Evolutionary conservation across 2,888 invertebrate species (phyloP), one percentile per base, ranked within the genome.

Genomic region (Erebia palarica): DNA sequence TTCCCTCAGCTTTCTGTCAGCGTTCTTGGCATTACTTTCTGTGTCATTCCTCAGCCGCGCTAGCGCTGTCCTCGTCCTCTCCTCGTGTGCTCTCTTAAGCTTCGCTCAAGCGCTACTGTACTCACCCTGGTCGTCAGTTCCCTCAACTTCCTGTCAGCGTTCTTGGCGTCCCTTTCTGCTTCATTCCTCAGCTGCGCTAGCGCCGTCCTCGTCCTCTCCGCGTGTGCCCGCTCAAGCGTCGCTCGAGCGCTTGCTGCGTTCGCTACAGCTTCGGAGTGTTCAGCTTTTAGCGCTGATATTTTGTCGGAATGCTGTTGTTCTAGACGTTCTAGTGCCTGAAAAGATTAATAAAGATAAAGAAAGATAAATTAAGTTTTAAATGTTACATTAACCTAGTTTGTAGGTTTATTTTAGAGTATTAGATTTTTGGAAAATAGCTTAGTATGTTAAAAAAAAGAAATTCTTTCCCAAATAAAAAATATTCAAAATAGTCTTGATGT

Each of bases 1-100:
- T 59, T 92, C 92, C 14, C 91, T 70, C 0, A 92, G 83, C 72
- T 88, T 91, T 72, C 91, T 79, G 14, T 92, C 92, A 0, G 87
- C 89, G 36, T 86, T 89, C 71, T 74, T 81, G 0, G 80, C 82
- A 1, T 87, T 87, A 67, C 82, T 81, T 8, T 92, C 91, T 0
- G 84, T 80, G 8, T 92, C 92, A 0, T 83, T 84, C 0, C 92
- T 64, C 1, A 92, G 82, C 75, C 89, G 88, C 0, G 85, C 84
- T 1, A 92, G 80, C 7, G 92, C 91, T 0, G 82, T 42, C 42
- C 42, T 42, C 9, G 9, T 42, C 42, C 42, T 42, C 8, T 42
- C 42, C 9, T 1, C 42, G 7, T 42, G 42, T 42, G 42, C 42
- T 3, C n/a, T n/a, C n/a, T n/a, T n/a, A n/a, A 0, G 81, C 76